Base-by-base conservation (phyloP, 2,888 invertebrate genomes). In the Orchesella flavescens region DNA sequence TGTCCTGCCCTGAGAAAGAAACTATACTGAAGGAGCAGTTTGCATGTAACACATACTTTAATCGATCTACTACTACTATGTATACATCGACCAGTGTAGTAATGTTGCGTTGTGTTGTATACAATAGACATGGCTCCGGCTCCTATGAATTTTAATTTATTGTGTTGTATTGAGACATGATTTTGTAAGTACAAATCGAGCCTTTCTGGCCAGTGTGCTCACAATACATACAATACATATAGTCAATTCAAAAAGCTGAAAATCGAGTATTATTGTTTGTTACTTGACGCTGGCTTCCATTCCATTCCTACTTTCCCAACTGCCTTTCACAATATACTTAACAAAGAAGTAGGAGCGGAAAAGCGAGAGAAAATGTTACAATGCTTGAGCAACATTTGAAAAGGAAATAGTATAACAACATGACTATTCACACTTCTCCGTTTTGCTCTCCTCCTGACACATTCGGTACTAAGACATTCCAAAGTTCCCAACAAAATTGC, bases 391-490 rank as follows among this genome's bases (percentile, higher is more conserved):
- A 65, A 15, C 21, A 61, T 61, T 49, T n/a, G 49, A 49, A 49
- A 34, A 34, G 34, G 49, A 49, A 61, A 24, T 61, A 24, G 61
- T 23, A 59, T 13, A 61, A 61, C 21, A 61, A 61, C 61, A 61
- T 24, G 61, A 24, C 24, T 61, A 24, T 23, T 61, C 61, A 61
- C 61, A 61, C 24, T 61, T 61, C 23, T 24, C 5, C n/a, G 57
- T 19, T 4, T 61, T 12, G 19, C 21, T 21, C 61, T 24, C 59
- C 21, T 59, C 13, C 23, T 61, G 61, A 13, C 12, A 24, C 61
- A 24, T 61, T 21, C 61, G 2, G 23, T 15, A 55, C 4, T 17
- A 61, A 15, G 15, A 12, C 12, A 49, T 49, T 3, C 49, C 1
- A 4, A 57, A 57, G 57, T 57, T 13, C 57, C 17, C 24, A 24